Base-by-base conservation (phyloP, 2,113 vertebrate species). In the Archocentrus centrarchus region DNA sequence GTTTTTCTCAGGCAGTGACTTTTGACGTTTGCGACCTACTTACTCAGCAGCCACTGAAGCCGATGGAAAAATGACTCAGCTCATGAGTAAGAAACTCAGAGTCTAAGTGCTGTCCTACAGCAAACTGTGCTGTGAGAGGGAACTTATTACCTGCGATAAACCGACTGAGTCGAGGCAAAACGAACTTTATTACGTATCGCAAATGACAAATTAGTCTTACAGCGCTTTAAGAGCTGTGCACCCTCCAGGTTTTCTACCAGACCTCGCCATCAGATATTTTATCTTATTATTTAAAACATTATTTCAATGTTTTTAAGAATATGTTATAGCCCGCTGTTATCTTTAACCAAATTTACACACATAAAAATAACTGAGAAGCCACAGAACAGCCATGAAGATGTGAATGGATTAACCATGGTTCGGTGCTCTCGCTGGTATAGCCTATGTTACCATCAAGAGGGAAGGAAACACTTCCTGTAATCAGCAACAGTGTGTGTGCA, bases 1-100 rank as follows among this genome's bases (percentile, higher is more conserved):
- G 24, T 78, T 68, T 78, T 44, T 62, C 60, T 50, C 47, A 53
- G 7, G 0, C 17, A 32, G 47, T 24, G 14, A 39, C 35, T 62
- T 32, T 62, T 32, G 22, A 58, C n/a, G 7, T 44, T n/a, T 22
- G 32, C 70, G 47, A 80, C 10, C 27, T 77, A 57, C 47, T 73
- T 73, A 55, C 66, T 20, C 68, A 73, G 27, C 47, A 73, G 27
- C 18, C 27, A 6, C 68, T 55, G 47, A 55, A 73, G 68, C 47
- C n/a, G 47, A 73, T 47, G 68, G 68, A 73, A 73, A 53, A 53
- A 73, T 73, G 68, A 73, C 68, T 73, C 68, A n/a, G 47, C 68
- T 73, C 32, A 32, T 73, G 47, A 53, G 68, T 73, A 73, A 53
- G 27, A 73, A 73, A 30, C 44, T 50, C 9, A 7, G 7, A 70